Base-by-base conservation (phyloP, 2,113 vertebrate species). In the Turnix velox region DNA sequence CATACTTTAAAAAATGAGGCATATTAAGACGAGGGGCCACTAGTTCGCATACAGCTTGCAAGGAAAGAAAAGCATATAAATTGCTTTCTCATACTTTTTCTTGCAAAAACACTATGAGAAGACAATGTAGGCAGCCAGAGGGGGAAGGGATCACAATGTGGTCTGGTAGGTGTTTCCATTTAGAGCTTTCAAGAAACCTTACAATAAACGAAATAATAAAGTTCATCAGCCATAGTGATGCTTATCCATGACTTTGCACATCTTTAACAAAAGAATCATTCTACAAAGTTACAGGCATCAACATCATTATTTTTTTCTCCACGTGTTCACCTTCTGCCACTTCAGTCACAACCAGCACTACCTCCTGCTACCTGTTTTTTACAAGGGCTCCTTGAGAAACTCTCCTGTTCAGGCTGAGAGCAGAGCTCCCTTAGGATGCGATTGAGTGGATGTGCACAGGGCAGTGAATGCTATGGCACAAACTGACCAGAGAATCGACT, bases 371-470 rank as follows among this genome's bases (percentile, higher is more conserved):
- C 17, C 37, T 87, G 28, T 57, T 73, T n/a, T 25, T 42, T 46
- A 62, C 20, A 31, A 63, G 7, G 17, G 33, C 28, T 87, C 39
- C 40, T 48, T 49, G 59, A 31, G 9, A 73, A 72, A 25, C 12
- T 28, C 48, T 35, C 46, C 25, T 57, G 31, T 33, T 30, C 24
- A 57, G 27, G 28, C 23, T 62, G 28, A 73, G 18, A 80, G 31
- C 63, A 67, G 37, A 57, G 37, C 54, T 75, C 13, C 33, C 57
- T 33, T 17, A 37, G 58, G 57, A 51, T 35, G 72, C 62, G 52
- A 14, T 40, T 4, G 2, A 17, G 12, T 3, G 14, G 42, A 57
- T 0, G 1, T 6, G 18, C 35, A 46, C 7, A 4, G 35, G 35
- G 16, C 31, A 61, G n/a, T 3, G 37, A 40, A 35, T 49, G 27